Percentiles rank a stretch among this genome's conserved stretches.
Conservation (phyloP, 2,113 vertebrate species). For the Sitta europaea region DNA sequence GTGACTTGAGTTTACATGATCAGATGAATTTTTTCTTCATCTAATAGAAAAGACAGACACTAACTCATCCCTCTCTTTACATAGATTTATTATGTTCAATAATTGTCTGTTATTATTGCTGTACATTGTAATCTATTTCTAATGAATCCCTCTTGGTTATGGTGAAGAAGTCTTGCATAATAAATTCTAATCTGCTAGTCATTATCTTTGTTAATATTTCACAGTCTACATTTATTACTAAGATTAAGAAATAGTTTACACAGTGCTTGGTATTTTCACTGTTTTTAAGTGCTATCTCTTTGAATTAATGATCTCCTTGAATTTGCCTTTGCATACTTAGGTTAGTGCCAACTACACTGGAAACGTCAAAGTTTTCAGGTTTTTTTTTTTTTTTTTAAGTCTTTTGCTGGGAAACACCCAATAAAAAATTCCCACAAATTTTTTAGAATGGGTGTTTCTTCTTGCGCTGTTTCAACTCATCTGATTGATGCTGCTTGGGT, state of each 20-base stretch:
- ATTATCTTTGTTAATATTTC: slow-evolving; percentile 45
- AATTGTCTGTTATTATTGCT: slow-evolving; percentile 64
- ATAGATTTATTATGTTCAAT: slow-evolving; percentile 49
- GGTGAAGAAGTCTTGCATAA: slow-evolving; percentile 40
- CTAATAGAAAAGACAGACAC: slow-evolving; percentile 48
- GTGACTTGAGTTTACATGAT: slow-evolving; percentile 11
- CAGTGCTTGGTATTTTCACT: slow-evolving; percentile 18
- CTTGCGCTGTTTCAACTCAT: not conserved
- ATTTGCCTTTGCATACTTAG: not conserved
- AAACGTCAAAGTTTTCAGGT: not conserved
- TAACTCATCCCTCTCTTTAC: slow-evolving; percentile 44
- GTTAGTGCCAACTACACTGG: not conserved
- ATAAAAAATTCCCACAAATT: not conserved
- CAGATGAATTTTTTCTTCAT: not conserved
- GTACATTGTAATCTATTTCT: slow-evolving; percentile 62
- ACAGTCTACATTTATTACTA: slow-evolving; percentile 37
- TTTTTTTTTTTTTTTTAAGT: not conserved
- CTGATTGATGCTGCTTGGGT: not conserved
- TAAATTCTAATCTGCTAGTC: slow-evolving; percentile 49
- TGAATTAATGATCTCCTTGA: not conserved
- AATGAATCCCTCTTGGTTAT: slow-evolving; percentile 63
- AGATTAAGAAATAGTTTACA: slow-evolving; percentile 4
- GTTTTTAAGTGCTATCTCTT: slow-evolving; percentile 20
- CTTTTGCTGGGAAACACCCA: not conserved
- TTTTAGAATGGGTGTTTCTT: not conserved